Base-by-base conservation (phyloP, 2,113 vertebrate species). In the Sebastes schlegelii region DNA sequence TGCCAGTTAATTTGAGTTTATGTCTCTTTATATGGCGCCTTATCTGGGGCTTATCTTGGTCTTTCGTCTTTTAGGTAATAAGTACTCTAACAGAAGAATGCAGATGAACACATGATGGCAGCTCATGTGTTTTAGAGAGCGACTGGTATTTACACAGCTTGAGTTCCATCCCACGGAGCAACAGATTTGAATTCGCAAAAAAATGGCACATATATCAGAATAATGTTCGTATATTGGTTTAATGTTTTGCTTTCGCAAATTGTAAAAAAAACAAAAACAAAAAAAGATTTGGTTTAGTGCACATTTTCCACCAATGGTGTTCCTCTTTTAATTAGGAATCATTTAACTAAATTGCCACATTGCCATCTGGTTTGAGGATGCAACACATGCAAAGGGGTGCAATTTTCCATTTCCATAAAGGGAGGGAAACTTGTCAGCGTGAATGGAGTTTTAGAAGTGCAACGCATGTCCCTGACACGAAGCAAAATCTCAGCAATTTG, bases 301-400 rank as follows among this genome's bases (percentile, higher is more conserved):
- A 80, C 17, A 67, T 62, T 77, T 69, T 84, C 61, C 63, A 64
- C 83, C 76, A 72, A 61, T 83, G 58, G 69, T 85, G 80, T 90
- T 90, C 54, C 65, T 85, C 62, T 86, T 90, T 87, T 92, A 89
- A 92, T 90, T 87, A 86, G 87, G 66, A 88, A 80, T 89, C 69
- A 87, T 91, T 93, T 90, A 88, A 83, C 72, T 84, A 79, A 90
- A 93, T 80, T 91, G 86, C 90, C 84, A 76, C 81, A 81, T 86
- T 89, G 85, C 91, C 92, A 93, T 93, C 93, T 94, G 91, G 68
- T 91, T 91, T 87, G 63, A 87, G 70, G 72, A 90, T 90, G 82
- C 90, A 91, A 90, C 77, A 85, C 89, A 90, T 89, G 76, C 65
- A 81, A 83, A 89, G 76, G 89, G 88, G 82, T 76, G 69, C 80